phyloP scores from a whole-genome alignment of 1,140 invertebrate genomes.

The Metopolophium dirhodum region DNA sequence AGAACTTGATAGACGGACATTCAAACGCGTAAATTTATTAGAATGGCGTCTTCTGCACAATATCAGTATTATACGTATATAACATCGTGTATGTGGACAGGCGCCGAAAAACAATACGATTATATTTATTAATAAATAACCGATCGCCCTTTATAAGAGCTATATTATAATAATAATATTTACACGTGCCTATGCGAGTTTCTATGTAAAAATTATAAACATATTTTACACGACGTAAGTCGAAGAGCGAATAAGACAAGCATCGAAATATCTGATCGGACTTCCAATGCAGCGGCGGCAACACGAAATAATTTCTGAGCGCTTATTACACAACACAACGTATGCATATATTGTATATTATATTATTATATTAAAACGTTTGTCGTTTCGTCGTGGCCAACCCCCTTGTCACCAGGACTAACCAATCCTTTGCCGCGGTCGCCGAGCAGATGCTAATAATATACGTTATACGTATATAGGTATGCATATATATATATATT shows the following conservation, averaged over 20 bases:
- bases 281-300: not conserved
- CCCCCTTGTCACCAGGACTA: not conserved
- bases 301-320: not conserved
- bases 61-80: not conserved
- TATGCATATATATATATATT: too few relatives aligned
- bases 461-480: not conserved
- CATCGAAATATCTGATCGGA: not conserved
- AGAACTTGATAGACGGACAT: not conserved
- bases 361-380: not conserved
- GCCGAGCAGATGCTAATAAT: constrained; percentile 26
- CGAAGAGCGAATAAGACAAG: not conserved
- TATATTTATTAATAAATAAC: too few relatives aligned
- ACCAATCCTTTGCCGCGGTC: constrained; percentile 50
- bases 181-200: not conserved
- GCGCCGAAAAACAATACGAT: not conserved
- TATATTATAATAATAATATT: not conserved
- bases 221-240: not conserved
- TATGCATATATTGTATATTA: not conserved
- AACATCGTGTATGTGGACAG: too few relatives aligned
- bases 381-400: not conserved
- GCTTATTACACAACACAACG: not conserved
- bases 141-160: too few relatives aligned
- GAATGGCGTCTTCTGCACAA: not conserved
- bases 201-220: not conserved
- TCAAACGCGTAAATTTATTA: not conserved